Evolutionary conservation across 1,140 invertebrate species (phyloP), one percentile per base, ranked within the genome.

Genomic region (Popillia japonica): DNA sequence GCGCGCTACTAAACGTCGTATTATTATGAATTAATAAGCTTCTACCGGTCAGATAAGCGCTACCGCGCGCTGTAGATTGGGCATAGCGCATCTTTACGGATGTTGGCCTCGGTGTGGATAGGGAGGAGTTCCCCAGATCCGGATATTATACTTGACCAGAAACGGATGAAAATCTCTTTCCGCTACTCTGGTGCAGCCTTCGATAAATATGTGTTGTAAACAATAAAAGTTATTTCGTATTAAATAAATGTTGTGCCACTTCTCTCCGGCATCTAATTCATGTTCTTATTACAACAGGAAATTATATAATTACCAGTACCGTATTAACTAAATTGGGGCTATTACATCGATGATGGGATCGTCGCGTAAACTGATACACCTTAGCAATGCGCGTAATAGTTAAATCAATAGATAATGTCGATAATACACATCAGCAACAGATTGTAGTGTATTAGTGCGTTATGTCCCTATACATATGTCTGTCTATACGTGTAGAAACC

Each of bases 71-170:
- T n/a, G 22, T 4, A 27, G 61, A 64, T n/a, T n/a, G n/a, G n/a
- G n/a, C n/a, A n/a, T n/a, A n/a, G n/a, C n/a, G n/a, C n/a, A 64
- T 23, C n/a, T 64, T 64, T 64, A 22, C 61, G 61, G 61, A 64
- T 64, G 61, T 64, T 20, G 17, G 61, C n/a, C 17, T 64, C 61
- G 8, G 7, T n/a, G 22, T 20, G 61, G 17, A 4, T 9, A 64
- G 61, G 61, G 10, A 64, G 61, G 17, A 64, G 20, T 1, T 20
- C 4, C 11, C 20, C 61, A 64, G 61, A 64, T 23, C 61, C 61
- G 61, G 61, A 64, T 64, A 64, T 64, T 64, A 64, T 27, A 64
- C 61, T 64, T 64, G 61, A 64, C 61, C 61, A 64, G 61, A 64
- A 64, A 64, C 61, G 61, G 61, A 64, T 22, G 61, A 27, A 64